These are phyloP conservation scores for Zaprionus bogoriensis DNA, from an alignment of 2,888 invertebrate species.

Conservation along the genomic window DNA sequence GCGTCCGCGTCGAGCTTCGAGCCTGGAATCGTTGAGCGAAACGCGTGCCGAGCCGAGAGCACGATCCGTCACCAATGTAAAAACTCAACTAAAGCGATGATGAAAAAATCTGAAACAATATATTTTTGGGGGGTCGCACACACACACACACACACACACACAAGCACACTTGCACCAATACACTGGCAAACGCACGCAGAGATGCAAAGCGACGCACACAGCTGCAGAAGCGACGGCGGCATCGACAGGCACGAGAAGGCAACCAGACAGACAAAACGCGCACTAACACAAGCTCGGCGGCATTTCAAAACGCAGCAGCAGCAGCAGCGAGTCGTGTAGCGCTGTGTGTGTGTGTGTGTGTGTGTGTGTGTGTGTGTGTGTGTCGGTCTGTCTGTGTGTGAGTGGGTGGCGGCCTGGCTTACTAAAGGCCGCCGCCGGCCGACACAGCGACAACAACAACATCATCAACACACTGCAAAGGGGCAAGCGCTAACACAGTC, in stretches of 20 bases:
- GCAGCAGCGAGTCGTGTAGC: slow-evolving; percentile 37
- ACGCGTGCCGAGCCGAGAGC: slow-evolving; percentile 78
- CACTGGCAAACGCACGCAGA: slow-evolving; percentile 22
- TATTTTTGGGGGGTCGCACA: slow-evolving; percentile 81
- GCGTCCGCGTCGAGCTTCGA: slow-evolving; percentile 34
- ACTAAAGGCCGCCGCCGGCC: slow-evolving; percentile 78
- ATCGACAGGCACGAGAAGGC: slow-evolving; percentile 67
- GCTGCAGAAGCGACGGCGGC: slow-evolving; percentile 42
- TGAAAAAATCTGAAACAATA: slow-evolving; percentile 84
- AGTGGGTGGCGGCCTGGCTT: slow-evolving; percentile 64
- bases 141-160: slow-evolving; percentile 56
- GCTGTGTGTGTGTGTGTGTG: slow-evolving; percentile 23
- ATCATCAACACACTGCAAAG: slow-evolving; percentile 40
- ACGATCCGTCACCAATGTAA: slow-evolving; percentile 84
- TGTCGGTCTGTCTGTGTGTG: slow-evolving; percentile 24
- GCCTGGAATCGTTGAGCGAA: slow-evolving; percentile 54
- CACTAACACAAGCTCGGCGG: slow-evolving; percentile 61
- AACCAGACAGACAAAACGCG: slow-evolving; percentile 75
- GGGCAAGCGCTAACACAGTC: slow-evolving; percentile 42
- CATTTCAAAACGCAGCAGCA: slow-evolving; percentile 71
- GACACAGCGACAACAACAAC: slow-evolving; percentile 49
- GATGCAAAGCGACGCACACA: slow-evolving; percentile 61
- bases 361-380: slow-evolving; percentile 24
- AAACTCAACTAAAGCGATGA: slow-evolving; percentile 84
- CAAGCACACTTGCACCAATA: slow-evolving; percentile 30